Evolutionary conservation across 2,888 invertebrate species (phyloP).

Genomic region (Gortyna flavago): DNA sequence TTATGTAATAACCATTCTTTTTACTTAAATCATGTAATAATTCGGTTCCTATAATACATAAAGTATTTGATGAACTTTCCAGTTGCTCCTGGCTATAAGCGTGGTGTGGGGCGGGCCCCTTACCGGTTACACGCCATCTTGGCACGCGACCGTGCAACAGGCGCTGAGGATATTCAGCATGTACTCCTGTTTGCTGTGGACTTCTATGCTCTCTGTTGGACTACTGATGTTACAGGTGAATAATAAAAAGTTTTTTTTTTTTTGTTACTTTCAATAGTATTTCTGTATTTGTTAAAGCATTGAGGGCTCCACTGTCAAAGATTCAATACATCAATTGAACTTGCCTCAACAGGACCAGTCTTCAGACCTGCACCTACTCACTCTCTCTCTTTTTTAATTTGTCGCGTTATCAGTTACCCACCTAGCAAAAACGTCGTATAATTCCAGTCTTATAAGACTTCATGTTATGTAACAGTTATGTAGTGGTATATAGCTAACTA

Average conservation of each 20-base stretch:
- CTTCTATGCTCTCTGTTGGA: constrained; percentile 94
- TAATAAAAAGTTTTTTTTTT: background rate
- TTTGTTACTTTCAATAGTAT: background rate
- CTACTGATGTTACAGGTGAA: constrained; percentile 93
- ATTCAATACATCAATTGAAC: background rate
- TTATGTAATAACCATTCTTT: background rate
- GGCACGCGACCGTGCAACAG: constrained; percentile 93
- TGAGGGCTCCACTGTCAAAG: background rate
- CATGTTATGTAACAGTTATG: too few species aligned
- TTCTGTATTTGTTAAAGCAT: background rate
- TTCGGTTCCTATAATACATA: background rate
- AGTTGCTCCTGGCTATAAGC: constrained; percentile 90
- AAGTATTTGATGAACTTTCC: constrained; percentile 28
- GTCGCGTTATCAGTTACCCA: background rate
- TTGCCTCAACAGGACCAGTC: background rate
- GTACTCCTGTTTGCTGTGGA: constrained; percentile 96
- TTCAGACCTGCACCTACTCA: background rate
- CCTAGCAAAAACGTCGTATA: too few species aligned
- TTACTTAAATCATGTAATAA: background rate
- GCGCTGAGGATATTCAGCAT: constrained; percentile 93
- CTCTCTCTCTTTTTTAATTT: background rate
- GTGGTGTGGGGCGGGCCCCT: constrained; percentile 93
- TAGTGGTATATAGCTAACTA: too few species aligned
- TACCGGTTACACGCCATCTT: constrained; percentile 87
- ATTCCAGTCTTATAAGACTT: too few species aligned